Percentiles rank a stretch among this genome's conserved stretches.
phyloP scores from a whole-genome alignment of 1,140 invertebrate genomes.

The Goniozus legneri region DNA sequence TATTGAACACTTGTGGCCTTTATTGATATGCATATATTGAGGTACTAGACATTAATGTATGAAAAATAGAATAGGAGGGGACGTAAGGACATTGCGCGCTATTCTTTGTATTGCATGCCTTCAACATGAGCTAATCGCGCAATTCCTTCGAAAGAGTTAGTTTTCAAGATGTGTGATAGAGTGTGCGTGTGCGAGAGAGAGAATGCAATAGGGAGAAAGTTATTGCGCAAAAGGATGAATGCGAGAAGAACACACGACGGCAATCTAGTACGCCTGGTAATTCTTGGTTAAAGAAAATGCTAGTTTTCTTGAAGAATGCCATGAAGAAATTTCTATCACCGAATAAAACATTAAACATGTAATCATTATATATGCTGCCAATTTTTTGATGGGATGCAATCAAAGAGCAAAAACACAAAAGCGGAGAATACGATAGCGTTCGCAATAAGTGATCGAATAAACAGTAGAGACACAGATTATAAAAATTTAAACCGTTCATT shows the following conservation, averaged over 20 bases:
- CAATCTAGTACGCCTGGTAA: conserved; percentile 26
- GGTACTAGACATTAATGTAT: conserved; percentile 30
- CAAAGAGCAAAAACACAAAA: conserved; percentile 13
- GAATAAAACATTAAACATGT: conserved; percentile 14
- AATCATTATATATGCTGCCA: conserved; percentile 25
- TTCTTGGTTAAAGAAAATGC: no score
- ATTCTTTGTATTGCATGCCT: conserved; percentile 24
- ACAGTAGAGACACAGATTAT: background rate
- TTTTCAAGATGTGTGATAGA: conserved; percentile 19
- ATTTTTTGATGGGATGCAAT: conserved; percentile 26
- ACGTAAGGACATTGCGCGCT: conserved; percentile 15
- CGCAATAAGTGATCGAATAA: background rate
- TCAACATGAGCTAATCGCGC: conserved; percentile 17
- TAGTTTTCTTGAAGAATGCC: no score
- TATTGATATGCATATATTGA: conserved; percentile 32
- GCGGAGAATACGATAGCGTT: background rate
- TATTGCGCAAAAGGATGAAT: conserved; percentile 15
- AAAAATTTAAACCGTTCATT: background rate
- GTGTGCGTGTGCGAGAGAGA: conserved; percentile 17
- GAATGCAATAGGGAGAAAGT: conserved; percentile 20
- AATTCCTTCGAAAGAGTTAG: conserved; percentile 13
- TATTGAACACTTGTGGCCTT: conserved; percentile 47
- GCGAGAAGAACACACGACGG: conserved; percentile 18
- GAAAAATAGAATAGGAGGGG: conserved; percentile 21
- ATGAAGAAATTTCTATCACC: no score